phyloP scores from a whole-genome alignment of 1,140 invertebrate species.

The Vanessa tameamea region DNA sequence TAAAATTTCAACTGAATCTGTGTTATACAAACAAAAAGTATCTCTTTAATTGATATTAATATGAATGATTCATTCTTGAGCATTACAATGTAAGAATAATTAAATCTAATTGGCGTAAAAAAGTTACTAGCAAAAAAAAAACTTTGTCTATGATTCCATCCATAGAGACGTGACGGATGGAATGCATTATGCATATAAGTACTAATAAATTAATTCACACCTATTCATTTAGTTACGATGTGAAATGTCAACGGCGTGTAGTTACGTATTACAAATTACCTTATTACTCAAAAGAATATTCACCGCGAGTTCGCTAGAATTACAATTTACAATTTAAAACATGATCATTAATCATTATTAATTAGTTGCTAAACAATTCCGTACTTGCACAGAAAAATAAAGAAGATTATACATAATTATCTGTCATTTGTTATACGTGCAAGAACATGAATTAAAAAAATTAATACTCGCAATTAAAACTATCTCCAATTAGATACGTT shows the following conservation, averaged over 20 bases:
- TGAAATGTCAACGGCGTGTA: constrained; percentile 50
- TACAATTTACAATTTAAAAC: constrained; percentile 60
- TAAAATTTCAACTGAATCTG: too few species aligned
- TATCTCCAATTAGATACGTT: constrained; percentile 21
- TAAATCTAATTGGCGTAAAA: background rate
- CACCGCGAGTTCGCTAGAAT: constrained; percentile 42
- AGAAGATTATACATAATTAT: constrained; percentile 21
- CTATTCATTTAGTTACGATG: constrained; percentile 40
- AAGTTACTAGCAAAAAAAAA: constrained; percentile 2
- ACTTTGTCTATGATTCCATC: background rate
- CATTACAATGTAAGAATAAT: background rate
- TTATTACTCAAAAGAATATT: constrained; percentile 56
- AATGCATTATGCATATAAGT: constrained; percentile 14
- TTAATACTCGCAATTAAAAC: constrained; percentile 16
- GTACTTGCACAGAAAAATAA: constrained; percentile 24
- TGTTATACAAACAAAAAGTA: too few species aligned
- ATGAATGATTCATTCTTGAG: background rate
- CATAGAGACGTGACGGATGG: constrained; percentile 6
- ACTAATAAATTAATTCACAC: constrained; percentile 49
- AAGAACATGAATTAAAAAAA: constrained; percentile 6
- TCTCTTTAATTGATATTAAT: background rate
- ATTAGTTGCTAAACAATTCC: constrained; percentile 55
- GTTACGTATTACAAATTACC: constrained; percentile 58
- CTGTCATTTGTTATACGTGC: constrained; percentile 18
- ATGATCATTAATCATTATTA: constrained; percentile 61